phyloP scores from a whole-genome alignment of 2,888 invertebrate genomes.

The Crioceris asparagi region DNA sequence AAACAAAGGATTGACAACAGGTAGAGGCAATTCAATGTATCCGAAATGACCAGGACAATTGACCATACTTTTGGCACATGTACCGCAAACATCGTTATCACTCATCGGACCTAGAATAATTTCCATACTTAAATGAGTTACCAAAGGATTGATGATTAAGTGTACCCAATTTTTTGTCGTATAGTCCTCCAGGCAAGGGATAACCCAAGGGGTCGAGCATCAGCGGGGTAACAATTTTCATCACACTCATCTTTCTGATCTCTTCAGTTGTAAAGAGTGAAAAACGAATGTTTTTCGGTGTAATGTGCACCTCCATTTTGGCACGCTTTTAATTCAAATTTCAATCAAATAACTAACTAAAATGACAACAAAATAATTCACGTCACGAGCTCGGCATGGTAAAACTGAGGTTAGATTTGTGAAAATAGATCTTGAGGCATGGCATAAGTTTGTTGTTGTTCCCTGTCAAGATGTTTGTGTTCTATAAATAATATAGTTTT shows the following conservation, averaged over 20 bases:
- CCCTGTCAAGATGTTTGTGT: too few relatives aligned
- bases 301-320: slow-evolving; percentile 12
- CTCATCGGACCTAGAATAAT: slow-evolving; percentile 47
- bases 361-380: too few relatives aligned
- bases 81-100: slow-evolving; percentile 63
- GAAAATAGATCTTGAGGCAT: too few relatives aligned
- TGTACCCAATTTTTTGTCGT: slow-evolving; percentile 73
- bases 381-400: too few relatives aligned
- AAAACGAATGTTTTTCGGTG: slow-evolving; percentile 44
- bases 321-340: too few relatives aligned
- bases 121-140: neutral
- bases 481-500: too few relatives aligned
- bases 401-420: too few relatives aligned
- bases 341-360: neutral
- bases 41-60: slow-evolving; percentile 91
- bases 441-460: too few relatives aligned
- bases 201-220: slow-evolving; percentile 77
- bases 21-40: slow-evolving; percentile 80
- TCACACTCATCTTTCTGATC: slow-evolving; percentile 67
- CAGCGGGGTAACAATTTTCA: slow-evolving; percentile 65
- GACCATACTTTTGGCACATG: slow-evolving; percentile 57
- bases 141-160: neutral
- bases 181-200: slow-evolving; percentile 75
- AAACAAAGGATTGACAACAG: slow-evolving; percentile 86
- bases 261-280: slow-evolving; percentile 67